These are phyloP conservation scores for Naso thynnoides DNA, from an alignment of 2,797 vertebrate species.

Conservation along the genomic window DNA sequence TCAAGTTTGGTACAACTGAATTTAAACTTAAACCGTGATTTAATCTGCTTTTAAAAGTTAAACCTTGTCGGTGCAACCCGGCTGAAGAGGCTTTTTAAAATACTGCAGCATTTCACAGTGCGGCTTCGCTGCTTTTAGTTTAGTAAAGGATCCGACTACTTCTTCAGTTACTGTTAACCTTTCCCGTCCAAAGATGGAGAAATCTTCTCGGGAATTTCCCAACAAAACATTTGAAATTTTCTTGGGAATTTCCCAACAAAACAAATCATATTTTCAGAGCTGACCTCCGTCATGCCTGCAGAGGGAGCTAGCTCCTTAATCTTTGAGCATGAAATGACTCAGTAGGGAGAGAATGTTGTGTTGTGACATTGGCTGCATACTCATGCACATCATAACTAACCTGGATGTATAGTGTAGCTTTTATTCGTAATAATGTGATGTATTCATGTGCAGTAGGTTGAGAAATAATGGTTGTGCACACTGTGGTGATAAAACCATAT, in stretches of 20 bases:
- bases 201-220: background rate
- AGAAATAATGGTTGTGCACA: background rate
- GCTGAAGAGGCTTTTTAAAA: no score
- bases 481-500: background rate
- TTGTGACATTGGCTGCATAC: background rate
- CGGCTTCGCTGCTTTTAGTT: no score
- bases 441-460: no score
- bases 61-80: no score
- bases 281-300: constrained; percentile 41
- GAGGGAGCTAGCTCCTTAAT: constrained; percentile 54
- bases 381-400: background rate
- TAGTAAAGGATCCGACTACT: background rate
- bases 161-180: background rate
- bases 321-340: background rate
- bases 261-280: background rate
- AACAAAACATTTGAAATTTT: background rate
- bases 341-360: background rate
- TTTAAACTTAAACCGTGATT: no score
- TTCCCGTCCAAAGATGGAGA: background rate
- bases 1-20: no score
- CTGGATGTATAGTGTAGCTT: background rate
- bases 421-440: background rate
- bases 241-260: constrained; percentile 7
- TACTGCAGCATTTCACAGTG: no score
- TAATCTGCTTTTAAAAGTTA: no score